phyloP scores from a whole-genome alignment of 2,113 vertebrate species.

The Bubalus kerabau region DNA sequence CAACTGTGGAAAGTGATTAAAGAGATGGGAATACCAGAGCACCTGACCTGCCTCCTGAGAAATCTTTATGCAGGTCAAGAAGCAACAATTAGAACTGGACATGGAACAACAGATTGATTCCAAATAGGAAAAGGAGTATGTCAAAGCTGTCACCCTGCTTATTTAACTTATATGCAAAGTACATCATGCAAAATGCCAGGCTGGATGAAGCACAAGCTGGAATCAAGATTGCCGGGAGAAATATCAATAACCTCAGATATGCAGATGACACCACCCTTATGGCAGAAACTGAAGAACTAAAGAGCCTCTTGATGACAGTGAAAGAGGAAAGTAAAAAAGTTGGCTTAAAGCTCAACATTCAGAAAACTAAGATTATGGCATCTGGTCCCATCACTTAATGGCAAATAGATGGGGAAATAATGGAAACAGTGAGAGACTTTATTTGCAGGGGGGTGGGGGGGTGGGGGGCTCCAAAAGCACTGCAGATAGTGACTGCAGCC shows the following conservation, averaged over 20 bases:
- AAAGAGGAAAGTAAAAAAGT: background rate
- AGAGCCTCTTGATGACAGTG: background rate
- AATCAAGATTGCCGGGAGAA: background rate
- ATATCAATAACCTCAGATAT: background rate
- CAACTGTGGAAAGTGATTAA: background rate
- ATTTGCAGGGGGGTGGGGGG: accelerated
- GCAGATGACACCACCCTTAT: background rate
- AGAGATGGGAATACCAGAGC: background rate
- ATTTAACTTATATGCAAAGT: background rate
- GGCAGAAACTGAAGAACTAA: background rate
- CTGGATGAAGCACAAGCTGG: background rate
- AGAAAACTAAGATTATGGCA: background rate
- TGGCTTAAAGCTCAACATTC: background rate
- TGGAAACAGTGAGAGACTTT: background rate
- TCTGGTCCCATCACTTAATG: background rate
- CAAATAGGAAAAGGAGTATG: background rate
- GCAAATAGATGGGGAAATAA: background rate
- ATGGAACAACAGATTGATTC: background rate
- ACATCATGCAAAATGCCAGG: background rate
- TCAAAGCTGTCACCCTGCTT: background rate
- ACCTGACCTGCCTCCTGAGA: background rate
- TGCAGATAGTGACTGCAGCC: background rate
- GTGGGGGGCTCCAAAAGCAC: background rate
- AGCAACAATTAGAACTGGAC: background rate
- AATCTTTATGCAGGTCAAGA: background rate